Evolutionary conservation across 2,113 vertebrate species (phyloP).

Genomic region (Catharus bicknelli): DNA sequence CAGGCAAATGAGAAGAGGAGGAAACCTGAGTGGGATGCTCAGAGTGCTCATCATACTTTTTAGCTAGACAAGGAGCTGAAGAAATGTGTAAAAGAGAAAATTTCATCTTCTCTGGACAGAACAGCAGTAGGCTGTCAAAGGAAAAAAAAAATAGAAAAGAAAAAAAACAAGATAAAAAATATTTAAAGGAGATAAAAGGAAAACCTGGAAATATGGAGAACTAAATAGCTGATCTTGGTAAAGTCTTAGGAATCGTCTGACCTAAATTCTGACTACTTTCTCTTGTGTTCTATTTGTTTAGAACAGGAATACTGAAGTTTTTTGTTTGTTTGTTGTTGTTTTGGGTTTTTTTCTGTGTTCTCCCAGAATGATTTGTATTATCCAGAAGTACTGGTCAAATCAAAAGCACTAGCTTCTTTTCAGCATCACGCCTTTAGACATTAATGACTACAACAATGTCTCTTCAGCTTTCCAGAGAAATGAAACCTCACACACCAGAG

Average conservation of each 20-base stretch:
- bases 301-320: not conserved
- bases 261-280: not conserved
- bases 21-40: not conserved
- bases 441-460: not conserved
- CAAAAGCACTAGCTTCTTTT: not conserved
- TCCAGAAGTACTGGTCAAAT: not conserved
- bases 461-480: not conserved
- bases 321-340: not conserved
- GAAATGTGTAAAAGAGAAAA: not conserved
- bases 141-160: rapidly evolving
- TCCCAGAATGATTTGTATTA: not conserved
- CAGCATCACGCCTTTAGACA: not conserved
- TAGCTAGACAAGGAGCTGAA: not conserved
- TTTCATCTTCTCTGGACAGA: not conserved
- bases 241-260: not conserved
- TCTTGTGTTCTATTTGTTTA: not conserved
- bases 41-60: not conserved
- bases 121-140: not conserved
- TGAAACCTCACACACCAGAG: not conserved
- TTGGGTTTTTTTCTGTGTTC: not conserved
- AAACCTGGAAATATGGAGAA: not conserved
- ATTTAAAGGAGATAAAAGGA: not conserved
- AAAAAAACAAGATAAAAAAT: not conserved
- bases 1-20: not conserved
- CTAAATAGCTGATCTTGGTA: not conserved